Conservation (phyloP, 2,113 vertebrate species). For the Herpailurus yagouaroundi region DNA sequence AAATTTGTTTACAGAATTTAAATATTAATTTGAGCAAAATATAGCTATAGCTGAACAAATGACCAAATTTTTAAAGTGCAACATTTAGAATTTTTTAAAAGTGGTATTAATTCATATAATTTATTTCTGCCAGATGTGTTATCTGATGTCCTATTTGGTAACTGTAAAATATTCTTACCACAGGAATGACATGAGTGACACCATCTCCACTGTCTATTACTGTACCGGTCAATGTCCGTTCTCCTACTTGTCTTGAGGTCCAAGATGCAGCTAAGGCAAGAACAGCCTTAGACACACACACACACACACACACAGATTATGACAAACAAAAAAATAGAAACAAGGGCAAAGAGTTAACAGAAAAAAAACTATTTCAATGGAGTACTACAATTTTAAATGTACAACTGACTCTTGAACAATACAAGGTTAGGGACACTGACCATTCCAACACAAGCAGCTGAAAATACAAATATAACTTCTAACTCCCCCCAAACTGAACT, state of each 20-base stretch:
- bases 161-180: slow-evolving; percentile 89
- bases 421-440: not conserved
- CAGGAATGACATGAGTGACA: slow-evolving; percentile 98
- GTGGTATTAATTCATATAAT: not conserved
- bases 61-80: not conserved
- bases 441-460: not conserved
- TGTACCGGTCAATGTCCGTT: slow-evolving; percentile 96
- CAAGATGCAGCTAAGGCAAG: slow-evolving; percentile 98
- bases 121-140: not conserved
- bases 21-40: slow-evolving; percentile 14
- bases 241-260: slow-evolving; percentile 98
- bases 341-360: not conserved
- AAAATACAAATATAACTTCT: not conserved
- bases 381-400: slow-evolving; percentile 18
- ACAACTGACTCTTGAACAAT: not conserved
- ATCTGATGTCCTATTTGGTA: slow-evolving; percentile 11
- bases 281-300: slow-evolving; percentile 90
- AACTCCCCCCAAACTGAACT: not conserved
- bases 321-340: slow-evolving; percentile 27
- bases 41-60: not conserved
- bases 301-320: slow-evolving; percentile 14
- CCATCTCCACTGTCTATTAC: slow-evolving; percentile 99
- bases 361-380: not conserved
- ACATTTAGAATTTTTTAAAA: slow-evolving; percentile 6
- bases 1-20: slow-evolving; percentile 15